These are phyloP conservation scores for Nanorana parkeri DNA, from an alignment of 2,113 vertebrate genomes.

Conservation along the genomic window DNA sequence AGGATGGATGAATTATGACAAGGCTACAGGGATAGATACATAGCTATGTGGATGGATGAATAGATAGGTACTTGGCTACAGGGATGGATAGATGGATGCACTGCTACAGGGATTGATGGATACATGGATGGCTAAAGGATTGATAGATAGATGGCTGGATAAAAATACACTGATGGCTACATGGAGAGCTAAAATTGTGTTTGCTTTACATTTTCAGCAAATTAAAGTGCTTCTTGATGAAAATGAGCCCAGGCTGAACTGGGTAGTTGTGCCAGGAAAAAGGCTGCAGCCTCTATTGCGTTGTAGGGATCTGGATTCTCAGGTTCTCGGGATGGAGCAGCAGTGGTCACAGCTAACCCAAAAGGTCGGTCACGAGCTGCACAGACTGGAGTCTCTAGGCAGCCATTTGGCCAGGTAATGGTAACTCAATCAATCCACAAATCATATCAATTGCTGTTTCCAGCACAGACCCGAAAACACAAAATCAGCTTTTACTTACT, in stretches of 20 bases:
- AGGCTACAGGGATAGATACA: no score
- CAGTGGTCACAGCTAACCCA: constrained; percentile 75
- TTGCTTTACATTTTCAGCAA: constrained; percentile 67
- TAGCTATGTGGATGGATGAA: no score
- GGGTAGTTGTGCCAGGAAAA: constrained; percentile 76
- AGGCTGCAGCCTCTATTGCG: constrained; percentile 68
- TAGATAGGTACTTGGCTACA: no score
- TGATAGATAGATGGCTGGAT: no score
- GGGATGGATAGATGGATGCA: no score
- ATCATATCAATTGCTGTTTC: neutral
- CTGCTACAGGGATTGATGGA: no score
- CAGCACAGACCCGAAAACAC: neutral
- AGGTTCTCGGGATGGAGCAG: constrained; percentile 72
- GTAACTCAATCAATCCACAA: neutral
- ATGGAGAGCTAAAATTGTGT: no score
- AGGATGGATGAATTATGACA: no score
- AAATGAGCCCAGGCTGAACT: constrained; percentile 72
- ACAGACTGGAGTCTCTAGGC: constrained; percentile 65
- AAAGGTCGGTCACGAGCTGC: constrained; percentile 71
- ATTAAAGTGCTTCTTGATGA: constrained; percentile 70
- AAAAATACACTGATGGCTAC: no score
- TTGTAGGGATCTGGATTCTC: constrained; percentile 69
- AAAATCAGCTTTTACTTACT: neutral
- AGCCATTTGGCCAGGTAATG: constrained; percentile 79
- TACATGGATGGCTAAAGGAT: no score